Percentiles rank a stretch among this genome's conserved stretches.
These are phyloP conservation scores for Vultur gryphus DNA, from an alignment of 2,797 vertebrate genomes.

Conservation along the genomic window DNA sequence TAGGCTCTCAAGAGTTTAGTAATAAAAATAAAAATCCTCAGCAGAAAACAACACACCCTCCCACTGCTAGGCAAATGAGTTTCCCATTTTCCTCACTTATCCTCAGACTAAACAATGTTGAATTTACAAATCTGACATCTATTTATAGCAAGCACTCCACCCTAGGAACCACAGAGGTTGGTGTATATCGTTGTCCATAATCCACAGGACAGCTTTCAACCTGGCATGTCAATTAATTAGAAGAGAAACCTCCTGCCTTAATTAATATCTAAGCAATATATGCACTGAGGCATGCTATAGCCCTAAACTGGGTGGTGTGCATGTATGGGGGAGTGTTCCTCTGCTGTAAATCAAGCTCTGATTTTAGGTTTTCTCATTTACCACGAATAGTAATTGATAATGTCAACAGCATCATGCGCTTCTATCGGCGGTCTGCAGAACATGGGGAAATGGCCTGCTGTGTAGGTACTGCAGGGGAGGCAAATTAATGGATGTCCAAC, in stretches of 20 bases:
- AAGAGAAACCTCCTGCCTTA: neutral
- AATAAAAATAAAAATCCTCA: slow-evolving; percentile 27
- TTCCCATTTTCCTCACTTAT: slow-evolving; percentile 55
- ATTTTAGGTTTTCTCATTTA: neutral
- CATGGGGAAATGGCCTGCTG: neutral
- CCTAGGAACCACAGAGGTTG: neutral
- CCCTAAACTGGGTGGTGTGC: neutral
- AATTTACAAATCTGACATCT: slow-evolving; percentile 8
- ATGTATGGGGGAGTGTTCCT: accelerated
- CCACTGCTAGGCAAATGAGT: slow-evolving; percentile 16
- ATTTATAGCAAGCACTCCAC: neutral
- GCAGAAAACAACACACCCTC: slow-evolving; percentile 48
- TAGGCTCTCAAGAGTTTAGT: slow-evolving; percentile 4
- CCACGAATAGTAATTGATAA: neutral
- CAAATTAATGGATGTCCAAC: neutral
- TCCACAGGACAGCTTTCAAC: neutral
- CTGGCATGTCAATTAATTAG: neutral
- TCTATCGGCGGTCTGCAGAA: neutral
- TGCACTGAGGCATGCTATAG: neutral
- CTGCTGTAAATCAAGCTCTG: neutral
- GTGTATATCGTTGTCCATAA: neutral
- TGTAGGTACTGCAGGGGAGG: neutral
- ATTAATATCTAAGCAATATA: neutral
- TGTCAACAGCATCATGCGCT: accelerated
- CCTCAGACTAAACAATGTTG: slow-evolving; percentile 55